A percentile compares a stretch with the other conserved stretches of the same genome.
Evolutionary conservation across 2,888 invertebrate species (phyloP).

Genomic region (Venustoraphidia nigricollis): DNA sequence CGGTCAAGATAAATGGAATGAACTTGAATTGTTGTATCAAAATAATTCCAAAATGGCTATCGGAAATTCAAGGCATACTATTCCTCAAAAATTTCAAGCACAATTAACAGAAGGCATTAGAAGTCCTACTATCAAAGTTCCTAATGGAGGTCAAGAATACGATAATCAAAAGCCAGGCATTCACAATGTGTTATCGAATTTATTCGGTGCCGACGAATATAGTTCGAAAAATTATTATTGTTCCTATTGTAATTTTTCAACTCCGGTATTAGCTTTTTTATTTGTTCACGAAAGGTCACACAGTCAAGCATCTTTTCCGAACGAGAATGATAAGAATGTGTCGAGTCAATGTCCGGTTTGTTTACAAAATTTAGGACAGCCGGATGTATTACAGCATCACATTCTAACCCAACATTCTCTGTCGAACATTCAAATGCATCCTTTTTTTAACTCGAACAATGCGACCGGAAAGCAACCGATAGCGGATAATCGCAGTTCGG

Average conservation of each 20-base stretch:
- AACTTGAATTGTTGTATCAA: constrained; percentile 34
- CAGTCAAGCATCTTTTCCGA: constrained; percentile 3
- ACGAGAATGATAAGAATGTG: constrained; percentile 18
- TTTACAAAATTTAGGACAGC: constrained; percentile 37
- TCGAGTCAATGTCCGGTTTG: constrained; percentile 42
- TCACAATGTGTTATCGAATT: constrained; percentile 33
- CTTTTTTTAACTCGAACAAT: constrained; percentile 14
- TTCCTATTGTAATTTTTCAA: constrained; percentile 78
- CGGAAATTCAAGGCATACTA: constrained; percentile 19
- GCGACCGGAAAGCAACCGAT: too few species aligned
- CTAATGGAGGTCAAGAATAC: constrained; percentile 28
- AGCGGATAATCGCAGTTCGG: constrained; percentile 9
- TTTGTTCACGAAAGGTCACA: constrained; percentile 87
- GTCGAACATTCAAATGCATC: constrained; percentile 20
- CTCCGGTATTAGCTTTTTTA: constrained; percentile 76
- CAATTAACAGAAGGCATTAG: too few species aligned
- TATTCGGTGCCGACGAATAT: constrained; percentile 35
- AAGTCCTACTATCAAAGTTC: constrained; percentile 39
- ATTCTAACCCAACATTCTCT: constrained; percentile 37
- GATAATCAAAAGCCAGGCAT: constrained; percentile 24
- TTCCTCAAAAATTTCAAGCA: neutral
- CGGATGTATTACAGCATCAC: constrained; percentile 44
- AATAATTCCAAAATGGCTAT: constrained; percentile 25
- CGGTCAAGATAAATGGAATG: constrained; percentile 45
- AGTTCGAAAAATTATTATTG: constrained; percentile 70